Evolutionary conservation across 1,140 invertebrate genomes (phyloP).

Genomic region (Panagrolaimus sp.): DNA sequence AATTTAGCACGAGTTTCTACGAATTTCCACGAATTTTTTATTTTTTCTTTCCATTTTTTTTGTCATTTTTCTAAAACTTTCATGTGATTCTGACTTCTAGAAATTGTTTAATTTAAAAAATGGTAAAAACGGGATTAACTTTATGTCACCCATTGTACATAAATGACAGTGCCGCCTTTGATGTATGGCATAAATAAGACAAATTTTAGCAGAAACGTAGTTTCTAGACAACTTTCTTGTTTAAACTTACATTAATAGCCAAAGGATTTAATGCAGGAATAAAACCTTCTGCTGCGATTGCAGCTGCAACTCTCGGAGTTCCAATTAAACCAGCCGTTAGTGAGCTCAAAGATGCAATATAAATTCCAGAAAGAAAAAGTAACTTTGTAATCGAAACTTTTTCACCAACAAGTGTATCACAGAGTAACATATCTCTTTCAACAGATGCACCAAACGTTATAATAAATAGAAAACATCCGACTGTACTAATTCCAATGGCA

Average conservation of each 20-base stretch:
- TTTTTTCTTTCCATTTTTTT: too few species aligned
- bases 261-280: slow-evolving; percentile 79
- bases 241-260: slow-evolving; percentile 70
- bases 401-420: slow-evolving; percentile 82
- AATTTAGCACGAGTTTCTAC: too few species aligned
- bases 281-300: slow-evolving; percentile 87
- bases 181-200: too few species aligned
- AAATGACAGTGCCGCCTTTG: too few species aligned
- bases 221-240: too few species aligned
- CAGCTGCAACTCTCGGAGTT: slow-evolving; percentile 84
- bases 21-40: too few species aligned
- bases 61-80: too few species aligned
- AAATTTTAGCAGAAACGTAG: too few species aligned
- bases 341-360: slow-evolving; percentile 87
- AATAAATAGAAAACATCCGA: slow-evolving; percentile 20
- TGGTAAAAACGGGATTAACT: too few species aligned
- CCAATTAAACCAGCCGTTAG: slow-evolving; percentile 90
- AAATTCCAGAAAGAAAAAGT: slow-evolving; percentile 78
- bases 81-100: too few species aligned
- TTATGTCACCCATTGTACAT: too few species aligned
- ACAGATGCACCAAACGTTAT: slow-evolving; percentile 70
- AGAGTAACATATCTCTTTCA: slow-evolving; percentile 67
- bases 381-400: slow-evolving; percentile 65
- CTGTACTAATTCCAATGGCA: slow-evolving; percentile 75
- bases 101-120: too few species aligned